Conservation (phyloP, 1,140 invertebrate species). For the Ptiloglossa arizonensis region DNA sequence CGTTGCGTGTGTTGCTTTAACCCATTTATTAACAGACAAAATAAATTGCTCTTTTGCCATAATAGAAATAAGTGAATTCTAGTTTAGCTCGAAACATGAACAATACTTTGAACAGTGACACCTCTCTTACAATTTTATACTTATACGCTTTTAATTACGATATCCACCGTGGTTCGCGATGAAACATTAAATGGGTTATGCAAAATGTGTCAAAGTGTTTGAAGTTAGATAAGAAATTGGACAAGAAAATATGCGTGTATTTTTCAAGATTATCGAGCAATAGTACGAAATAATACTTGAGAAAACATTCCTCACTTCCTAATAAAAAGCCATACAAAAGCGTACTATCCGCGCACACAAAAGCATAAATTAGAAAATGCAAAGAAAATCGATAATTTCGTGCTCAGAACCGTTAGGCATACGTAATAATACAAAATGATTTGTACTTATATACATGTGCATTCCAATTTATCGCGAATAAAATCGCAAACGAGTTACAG, state of each 20-base stretch:
- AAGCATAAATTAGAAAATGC: no score
- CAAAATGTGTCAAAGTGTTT: background rate
- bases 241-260: no score
- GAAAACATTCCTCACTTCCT: no score
- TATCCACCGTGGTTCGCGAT: background rate
- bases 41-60: background rate
- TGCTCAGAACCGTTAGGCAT: no score
- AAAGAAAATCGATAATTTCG: no score
- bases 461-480: background rate
- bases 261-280: no score
- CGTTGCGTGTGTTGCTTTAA: background rate
- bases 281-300: no score
- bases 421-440: no score
- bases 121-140: background rate
- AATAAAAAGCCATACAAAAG: no score
- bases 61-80: background rate
- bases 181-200: background rate
- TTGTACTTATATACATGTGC: background rate
- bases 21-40: background rate
- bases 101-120: no score
- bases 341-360: no score
- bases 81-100: background rate
- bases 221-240: background rate
- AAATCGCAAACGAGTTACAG: background rate
- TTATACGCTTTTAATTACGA: background rate